These are phyloP conservation scores for Cyprinodon tularosa DNA, from an alignment of 2,113 vertebrate genomes.

Conservation along the genomic window DNA sequence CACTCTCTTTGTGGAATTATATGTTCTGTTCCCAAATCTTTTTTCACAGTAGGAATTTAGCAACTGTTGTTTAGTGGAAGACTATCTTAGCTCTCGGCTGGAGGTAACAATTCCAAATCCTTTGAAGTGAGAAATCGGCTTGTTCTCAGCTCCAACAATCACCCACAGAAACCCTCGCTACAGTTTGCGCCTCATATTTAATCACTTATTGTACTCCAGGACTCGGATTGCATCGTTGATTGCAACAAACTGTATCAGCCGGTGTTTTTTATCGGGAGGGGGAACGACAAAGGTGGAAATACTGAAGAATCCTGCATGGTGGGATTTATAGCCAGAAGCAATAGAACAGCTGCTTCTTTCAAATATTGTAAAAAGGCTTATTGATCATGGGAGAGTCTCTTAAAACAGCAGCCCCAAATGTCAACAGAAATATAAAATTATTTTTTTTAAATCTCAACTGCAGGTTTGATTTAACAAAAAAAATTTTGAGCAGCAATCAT, in stretches of 20 bases:
- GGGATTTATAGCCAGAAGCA: neutral
- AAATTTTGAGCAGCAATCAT: neutral
- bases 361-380: neutral
- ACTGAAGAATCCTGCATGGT: neutral
- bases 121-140: conserved; percentile 75
- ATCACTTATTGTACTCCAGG: conserved; percentile 37
- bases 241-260: conserved; percentile 3
- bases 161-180: conserved; percentile 52
- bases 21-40: conserved; percentile 76
- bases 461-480: neutral
- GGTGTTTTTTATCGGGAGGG: conserved; percentile 16
- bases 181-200: conserved; percentile 54
- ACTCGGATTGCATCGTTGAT: conserved; percentile 22
- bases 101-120: conserved; percentile 69
- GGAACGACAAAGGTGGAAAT: conserved; percentile 10
- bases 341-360: neutral
- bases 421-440: neutral
- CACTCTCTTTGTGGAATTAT: conserved; percentile 67
- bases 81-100: conserved; percentile 72
- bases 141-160: conserved; percentile 63
- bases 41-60: conserved; percentile 76
- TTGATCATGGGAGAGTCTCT: neutral
- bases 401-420: neutral
- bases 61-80: conserved; percentile 76
- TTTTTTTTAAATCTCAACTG: conserved; percentile 7